A percentile compares a stretch with the other conserved stretches of the same genome.
Conservation (phyloP, 1,140 invertebrate species). For the Microplitis mediator region DNA sequence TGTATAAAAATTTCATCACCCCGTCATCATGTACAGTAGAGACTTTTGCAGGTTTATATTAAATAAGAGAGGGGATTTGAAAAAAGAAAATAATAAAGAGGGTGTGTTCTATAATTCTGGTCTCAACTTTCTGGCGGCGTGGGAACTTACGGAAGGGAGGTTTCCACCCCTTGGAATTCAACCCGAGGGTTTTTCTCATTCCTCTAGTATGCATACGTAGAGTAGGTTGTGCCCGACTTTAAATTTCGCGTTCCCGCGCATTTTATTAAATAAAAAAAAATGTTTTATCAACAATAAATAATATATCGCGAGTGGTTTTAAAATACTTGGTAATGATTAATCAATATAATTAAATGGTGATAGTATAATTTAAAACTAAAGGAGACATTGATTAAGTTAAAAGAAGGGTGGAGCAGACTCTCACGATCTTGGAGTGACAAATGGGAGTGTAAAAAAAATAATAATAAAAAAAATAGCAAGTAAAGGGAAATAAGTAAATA, state of each 20-base stretch:
- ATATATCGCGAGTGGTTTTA: too few species aligned
- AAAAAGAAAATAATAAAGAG: background rate
- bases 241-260: too few species aligned
- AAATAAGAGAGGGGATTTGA: background rate
- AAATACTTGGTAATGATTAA: too few species aligned
- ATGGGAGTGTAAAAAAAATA: too few species aligned
- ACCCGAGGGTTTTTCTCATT: background rate
- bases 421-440: too few species aligned
- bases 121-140: slow-evolving; percentile 1
- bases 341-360: too few species aligned
- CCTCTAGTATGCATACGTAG: background rate
- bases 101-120: background rate
- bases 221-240: too few species aligned
- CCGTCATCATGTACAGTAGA: background rate
- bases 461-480: background rate
- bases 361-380: too few species aligned
- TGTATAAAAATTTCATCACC: background rate
- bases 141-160: slow-evolving; percentile 24
- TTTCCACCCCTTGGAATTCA: slow-evolving; percentile 12
- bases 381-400: too few species aligned
- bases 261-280: too few species aligned
- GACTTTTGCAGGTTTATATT: background rate
- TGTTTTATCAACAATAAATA: too few species aligned
- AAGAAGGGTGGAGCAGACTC: too few species aligned
- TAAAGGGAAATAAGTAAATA: background rate